Base-by-base conservation (phyloP, 2,797 vertebrate genomes). In the Ambastaia sidthimunki region DNA sequence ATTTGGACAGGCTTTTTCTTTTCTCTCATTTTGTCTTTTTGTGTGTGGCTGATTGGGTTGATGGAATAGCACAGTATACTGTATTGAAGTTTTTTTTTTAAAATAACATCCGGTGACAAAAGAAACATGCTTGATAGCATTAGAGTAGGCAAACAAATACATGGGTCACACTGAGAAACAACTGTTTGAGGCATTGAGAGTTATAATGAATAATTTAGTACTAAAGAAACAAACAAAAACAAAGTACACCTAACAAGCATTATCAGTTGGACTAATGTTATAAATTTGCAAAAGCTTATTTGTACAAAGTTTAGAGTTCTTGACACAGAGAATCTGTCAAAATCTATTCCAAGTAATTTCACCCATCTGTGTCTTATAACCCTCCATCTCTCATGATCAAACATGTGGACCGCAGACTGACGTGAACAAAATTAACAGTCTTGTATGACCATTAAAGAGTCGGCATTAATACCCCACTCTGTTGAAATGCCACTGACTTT, bases 341-440 rank as follows among this genome's bases (percentile, higher is more conserved):
- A 28, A 19, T 37, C 23, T 25, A 48, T 48, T 48, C 54, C 12
- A 31, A 65, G 21, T 34, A 23, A 3, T 69, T 52, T 21, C 57
- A 4, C 47, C 2, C n/a, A 55, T 25, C n/a, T 71, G 11, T 21
- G 34, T 23, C 3, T 50, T 13, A n/a, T n/a, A 31, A 4, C n/a
- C 12, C 34, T 76, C 23, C 67, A 54, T 44, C 72, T 60, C 28
- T n/a, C 34, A 54, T 75, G 21, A 65, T 75, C 55, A 81, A 80
- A 75, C 6, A 55, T 3, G 1, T 7, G 16, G 18, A 37, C 57
- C 13, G 11, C 12, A 28, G 59, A 52, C 28, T 74, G 47, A 65
- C 44, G 21, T 25, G 62, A 11, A 25, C 65, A 66, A 16, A 67
- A 81, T 82, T 47, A 68, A 77, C 47, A 66, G 41, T 23, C 16